Percentiles rank a stretch among this genome's conserved stretches.
Conservation (phyloP, 2,113 vertebrate genomes). For the Tursiops truncatus region DNA sequence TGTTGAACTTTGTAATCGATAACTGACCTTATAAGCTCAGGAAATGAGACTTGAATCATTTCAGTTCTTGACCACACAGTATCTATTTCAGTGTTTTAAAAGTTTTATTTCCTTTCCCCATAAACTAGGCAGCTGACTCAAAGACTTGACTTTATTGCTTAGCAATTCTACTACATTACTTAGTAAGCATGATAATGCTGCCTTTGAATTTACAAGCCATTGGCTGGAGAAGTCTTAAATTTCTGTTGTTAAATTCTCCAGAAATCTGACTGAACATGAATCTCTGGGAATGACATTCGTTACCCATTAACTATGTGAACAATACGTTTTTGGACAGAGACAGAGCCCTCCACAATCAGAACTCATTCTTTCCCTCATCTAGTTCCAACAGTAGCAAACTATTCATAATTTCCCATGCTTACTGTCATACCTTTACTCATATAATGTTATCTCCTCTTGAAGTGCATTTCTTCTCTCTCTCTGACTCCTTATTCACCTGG, state of each 20-base stretch:
- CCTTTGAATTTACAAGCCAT: slow-evolving; percentile 48
- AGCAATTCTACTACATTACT: neutral
- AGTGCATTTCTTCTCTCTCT: neutral
- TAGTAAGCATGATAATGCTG: slow-evolving; percentile 23
- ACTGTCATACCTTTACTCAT: neutral
- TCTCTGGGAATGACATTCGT: neutral
- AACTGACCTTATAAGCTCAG: neutral
- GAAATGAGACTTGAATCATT: slow-evolving; percentile 43
- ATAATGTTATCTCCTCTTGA: slow-evolving; percentile 13
- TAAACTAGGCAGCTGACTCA: slow-evolving; percentile 6
- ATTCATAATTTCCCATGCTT: slow-evolving; percentile 2
- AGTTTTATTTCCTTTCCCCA: slow-evolving; percentile 20
- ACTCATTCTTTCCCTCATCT: slow-evolving; percentile 10
- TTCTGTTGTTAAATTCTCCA: slow-evolving; percentile 26
- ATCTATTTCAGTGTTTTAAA: neutral
- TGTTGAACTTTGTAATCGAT: slow-evolving; percentile 17
- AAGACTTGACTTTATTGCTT: slow-evolving; percentile 26
- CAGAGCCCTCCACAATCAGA: neutral
- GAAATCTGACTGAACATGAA: neutral
- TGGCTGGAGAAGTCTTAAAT: slow-evolving; percentile 30
- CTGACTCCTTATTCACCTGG: neutral
- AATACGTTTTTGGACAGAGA: slow-evolving; percentile 1
- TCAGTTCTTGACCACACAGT: slow-evolving; percentile 20
- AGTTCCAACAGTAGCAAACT: neutral
- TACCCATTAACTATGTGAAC: neutral